A percentile compares a stretch with the other conserved stretches of the same genome.
phyloP scores from a whole-genome alignment of 1,140 invertebrate genomes.

The Drosophila kanapiae region DNA sequence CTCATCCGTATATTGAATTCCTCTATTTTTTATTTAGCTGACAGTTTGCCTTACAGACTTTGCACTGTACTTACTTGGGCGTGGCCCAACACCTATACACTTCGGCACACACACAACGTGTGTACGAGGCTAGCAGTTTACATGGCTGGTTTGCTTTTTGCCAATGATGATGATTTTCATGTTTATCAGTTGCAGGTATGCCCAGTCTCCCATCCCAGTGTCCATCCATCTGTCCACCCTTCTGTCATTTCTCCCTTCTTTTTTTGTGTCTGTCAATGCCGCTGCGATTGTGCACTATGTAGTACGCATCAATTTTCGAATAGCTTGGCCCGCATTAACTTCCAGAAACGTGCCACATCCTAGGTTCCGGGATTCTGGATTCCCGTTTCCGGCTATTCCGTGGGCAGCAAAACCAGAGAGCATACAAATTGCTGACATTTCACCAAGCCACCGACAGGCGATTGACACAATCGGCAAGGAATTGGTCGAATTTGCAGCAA shows the following conservation, averaged over 20 bases:
- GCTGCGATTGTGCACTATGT: constrained; percentile 42
- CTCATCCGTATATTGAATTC: neutral
- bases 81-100: constrained; percentile 3
- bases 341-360: constrained; percentile 34
- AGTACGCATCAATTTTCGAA: constrained; percentile 55
- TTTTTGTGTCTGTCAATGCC: constrained; percentile 33
- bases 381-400: constrained; percentile 6
- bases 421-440: constrained; percentile 67
- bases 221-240: constrained; percentile 19
- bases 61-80: constrained; percentile 22
- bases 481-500: constrained; percentile 24
- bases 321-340: constrained; percentile 53
- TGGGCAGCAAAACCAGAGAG: constrained; percentile 14
- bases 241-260: constrained; percentile 10
- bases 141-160: constrained; percentile 42
- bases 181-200: constrained; percentile 48
- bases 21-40: neutral
- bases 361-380: constrained; percentile 14
- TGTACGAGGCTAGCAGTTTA: constrained; percentile 6
- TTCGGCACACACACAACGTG: constrained; percentile 5
- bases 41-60: neutral
- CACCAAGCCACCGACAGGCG: constrained; percentile 17
- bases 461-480: constrained; percentile 36
- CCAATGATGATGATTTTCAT: constrained; percentile 46
- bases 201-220: neutral